Base-by-base conservation (phyloP, 1,140 invertebrate species). In the Melitaea cinxia region DNA sequence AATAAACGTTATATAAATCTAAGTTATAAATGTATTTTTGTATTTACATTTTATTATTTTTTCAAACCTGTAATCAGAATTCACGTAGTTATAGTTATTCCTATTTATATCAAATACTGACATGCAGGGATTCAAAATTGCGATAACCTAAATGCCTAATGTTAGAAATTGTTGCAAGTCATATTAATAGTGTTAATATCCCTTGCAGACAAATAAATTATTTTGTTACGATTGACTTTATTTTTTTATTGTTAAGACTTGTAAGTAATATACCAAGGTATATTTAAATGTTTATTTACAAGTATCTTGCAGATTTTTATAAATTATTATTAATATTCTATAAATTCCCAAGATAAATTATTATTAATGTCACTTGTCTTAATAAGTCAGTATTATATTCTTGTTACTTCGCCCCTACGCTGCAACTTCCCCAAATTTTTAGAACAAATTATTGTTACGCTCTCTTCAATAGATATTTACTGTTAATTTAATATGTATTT, bases 101-200 rank as follows among this genome's bases (percentile, higher is more conserved):
- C 9, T 6, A 33, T 35, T 17, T 47, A 47, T 23, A 23, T 19
- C 23, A 21, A 47, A 23, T 47, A 17, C 21, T 39, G 14, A 30
- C 42, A 28, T 39, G 33, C 53, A 56, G 35, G 26, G 53, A 65
- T 65, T 33, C 53, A 65, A 49, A 15, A 33, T 45, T 62, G 17
- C 49, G 54, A 66, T 63, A 66, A 63, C 10, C 50, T 33, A 58
- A 70, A 62, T 37, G 54, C 10, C 42, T 47, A 47, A 23, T 47
- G 9, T 21, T 47, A 10, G 42, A 47, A 23, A 23, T 7, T 47
- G 42, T 17, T 17, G 30, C 15, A 39, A 39, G 14, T 39, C 15
- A 47, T 37, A 19, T 42, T 47, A 47, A 47, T 47, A 4, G 19
- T 1, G 19, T 47, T 47, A 10, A 47, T 47, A 19, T 21, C 10